Conservation (phyloP, 2,888 invertebrate species). For the Dilophus febrilis region DNA sequence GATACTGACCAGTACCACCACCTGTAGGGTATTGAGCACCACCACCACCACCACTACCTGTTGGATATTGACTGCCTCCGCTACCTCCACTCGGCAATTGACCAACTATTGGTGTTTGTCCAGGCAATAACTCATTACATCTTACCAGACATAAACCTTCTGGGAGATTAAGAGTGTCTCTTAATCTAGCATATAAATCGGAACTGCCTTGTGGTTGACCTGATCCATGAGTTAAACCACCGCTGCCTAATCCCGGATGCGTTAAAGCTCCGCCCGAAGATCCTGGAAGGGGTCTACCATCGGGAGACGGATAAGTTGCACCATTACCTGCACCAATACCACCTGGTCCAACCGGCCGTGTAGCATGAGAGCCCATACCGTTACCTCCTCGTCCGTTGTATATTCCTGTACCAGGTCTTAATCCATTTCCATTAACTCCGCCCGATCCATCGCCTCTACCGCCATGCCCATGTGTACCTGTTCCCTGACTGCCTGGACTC, state of each 20-base stretch:
- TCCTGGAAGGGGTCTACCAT: neutral
- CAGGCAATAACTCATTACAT: neutral
- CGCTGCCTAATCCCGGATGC: too few relatives aligned
- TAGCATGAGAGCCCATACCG: neutral
- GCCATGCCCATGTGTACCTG: constrained; percentile 1
- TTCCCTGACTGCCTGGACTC: neutral
- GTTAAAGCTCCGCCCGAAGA: neutral
- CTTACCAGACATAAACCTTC: constrained; percentile 3
- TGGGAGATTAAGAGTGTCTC: constrained; percentile 1
- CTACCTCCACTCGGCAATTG: neutral
- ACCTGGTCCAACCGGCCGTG: neutral
- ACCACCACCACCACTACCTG: neutral
- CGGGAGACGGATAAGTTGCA: neutral
- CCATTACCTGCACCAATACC: neutral
- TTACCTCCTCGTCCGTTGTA: neutral
- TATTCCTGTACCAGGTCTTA: neutral
- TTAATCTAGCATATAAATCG: neutral
- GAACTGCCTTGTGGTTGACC: neutral
- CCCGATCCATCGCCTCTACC: neutral
- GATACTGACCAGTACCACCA: neutral
- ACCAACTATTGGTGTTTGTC: neutral
- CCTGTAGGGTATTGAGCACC: neutral
- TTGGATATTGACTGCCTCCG: neutral
- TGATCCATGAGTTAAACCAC: neutral
- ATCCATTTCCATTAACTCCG: neutral